Evolutionary conservation across 2,888 invertebrate genomes (phyloP).

Genomic region (Perithous albicinctus): DNA sequence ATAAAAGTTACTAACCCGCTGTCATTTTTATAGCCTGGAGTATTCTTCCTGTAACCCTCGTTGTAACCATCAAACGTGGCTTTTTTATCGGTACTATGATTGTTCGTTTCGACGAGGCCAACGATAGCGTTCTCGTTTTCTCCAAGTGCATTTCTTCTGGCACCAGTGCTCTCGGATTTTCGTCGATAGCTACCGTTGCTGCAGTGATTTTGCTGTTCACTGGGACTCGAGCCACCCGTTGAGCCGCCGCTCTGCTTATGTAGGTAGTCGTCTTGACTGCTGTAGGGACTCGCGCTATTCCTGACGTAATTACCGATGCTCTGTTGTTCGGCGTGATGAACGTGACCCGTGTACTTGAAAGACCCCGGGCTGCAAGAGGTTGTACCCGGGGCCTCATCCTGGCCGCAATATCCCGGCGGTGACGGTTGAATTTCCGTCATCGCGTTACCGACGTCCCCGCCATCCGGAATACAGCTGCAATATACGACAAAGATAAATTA

Average conservation of each 20-base stretch:
- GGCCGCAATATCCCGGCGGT: constrained; percentile 83
- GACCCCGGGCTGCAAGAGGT: constrained; percentile 78
- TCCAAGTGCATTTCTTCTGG: constrained; percentile 63
- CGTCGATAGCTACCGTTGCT: constrained; percentile 73
- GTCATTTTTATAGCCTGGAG: constrained; percentile 83
- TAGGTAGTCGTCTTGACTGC: constrained; percentile 77
- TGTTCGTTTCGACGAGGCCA: constrained; percentile 71
- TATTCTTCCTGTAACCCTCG: constrained; percentile 83
- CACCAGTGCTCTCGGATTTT: constrained; percentile 68
- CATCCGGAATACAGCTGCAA: constrained; percentile 83
- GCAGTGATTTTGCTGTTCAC: constrained; percentile 70
- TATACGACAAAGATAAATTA: constrained; percentile 35
- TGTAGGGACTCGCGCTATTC: constrained; percentile 76
- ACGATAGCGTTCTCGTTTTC: constrained; percentile 67
- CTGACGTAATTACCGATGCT: constrained; percentile 79
- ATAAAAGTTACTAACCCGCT: constrained; percentile 79
- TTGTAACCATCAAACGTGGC: constrained; percentile 80
- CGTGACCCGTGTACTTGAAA: constrained; percentile 80
- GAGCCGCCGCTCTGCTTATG: constrained; percentile 73
- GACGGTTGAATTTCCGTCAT: constrained; percentile 84
- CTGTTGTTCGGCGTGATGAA: constrained; percentile 70
- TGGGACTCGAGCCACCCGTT: constrained; percentile 74
- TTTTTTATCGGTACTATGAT: constrained; percentile 75
- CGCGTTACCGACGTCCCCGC: constrained; percentile 84
- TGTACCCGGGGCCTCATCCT: constrained; percentile 83